Base-by-base conservation (phyloP, 35 echinoderm and acorn worm species). In the Diadema setosum region DNA sequence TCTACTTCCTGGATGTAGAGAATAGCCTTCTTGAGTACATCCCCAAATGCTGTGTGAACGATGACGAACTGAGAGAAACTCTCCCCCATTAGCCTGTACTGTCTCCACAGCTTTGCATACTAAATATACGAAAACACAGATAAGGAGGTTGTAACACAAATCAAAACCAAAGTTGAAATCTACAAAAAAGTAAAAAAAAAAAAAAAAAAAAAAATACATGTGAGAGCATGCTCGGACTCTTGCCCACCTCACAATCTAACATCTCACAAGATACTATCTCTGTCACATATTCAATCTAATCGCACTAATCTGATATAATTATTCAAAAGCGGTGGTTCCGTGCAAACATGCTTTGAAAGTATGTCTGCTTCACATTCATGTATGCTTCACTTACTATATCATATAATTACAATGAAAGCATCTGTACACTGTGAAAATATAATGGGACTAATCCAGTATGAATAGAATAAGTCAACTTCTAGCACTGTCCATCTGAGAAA, bases 1-100 rank as follows among this genome's bases (percentile, higher is more conserved):
- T 78, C 73, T 36, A 78, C 73, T n/a, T 78, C 73, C 44, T 78
- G 73, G 3, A 78, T 41, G 25, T 78, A 78, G 21, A 78, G 73
- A 21, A 78, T 36, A 42, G 39, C 27, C 73, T 78, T 78, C 40
- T 78, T 78, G 15, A 78, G 73, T 7, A 78, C 9, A 78, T 44
- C 1, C 9, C 73, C 73, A 42, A 78, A 78, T 15, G 73, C 39
- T 41, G 29, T 78, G 20, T 78, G 73, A 36, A 44, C 4, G 20
- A n/a, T 24, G 2, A 78, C 12, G 44, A 78, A 78, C 33, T 78
- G 36, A 27, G 25, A 29, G 3, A 67, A 8, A 67, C 63, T 67
- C 3, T 67, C 8, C 5, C 37, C 63, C 63, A 33, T 26, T 14
- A 15, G 63, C 12, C 24, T 26, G 37, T 67, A 16, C 18, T 29